Conservation (phyloP, 2,888 invertebrate species). For the Agonopterix arenella region DNA sequence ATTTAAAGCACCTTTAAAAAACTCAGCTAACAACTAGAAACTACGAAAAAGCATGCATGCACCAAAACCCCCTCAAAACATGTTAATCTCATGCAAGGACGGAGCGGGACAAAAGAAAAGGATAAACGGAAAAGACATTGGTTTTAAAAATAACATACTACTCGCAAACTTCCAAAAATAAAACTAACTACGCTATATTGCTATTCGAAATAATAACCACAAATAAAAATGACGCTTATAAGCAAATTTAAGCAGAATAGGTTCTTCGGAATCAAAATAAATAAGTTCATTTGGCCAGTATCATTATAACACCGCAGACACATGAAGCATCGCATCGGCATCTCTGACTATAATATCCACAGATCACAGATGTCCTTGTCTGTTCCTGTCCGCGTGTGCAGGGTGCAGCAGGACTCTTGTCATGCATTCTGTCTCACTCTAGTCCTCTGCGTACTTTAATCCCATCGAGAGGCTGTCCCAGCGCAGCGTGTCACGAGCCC, state of each 20-base stretch:
- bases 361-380: constrained; percentile 2
- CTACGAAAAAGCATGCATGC: constrained; percentile 66
- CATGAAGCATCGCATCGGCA: constrained; percentile 43
- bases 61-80: constrained; percentile 42
- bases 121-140: constrained; percentile 70
- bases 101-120: constrained; percentile 47
- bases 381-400: constrained; percentile 12
- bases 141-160: constrained; percentile 69
- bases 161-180: constrained; percentile 55
- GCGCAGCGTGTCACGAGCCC: constrained; percentile 47
- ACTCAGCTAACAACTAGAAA: constrained; percentile 35
- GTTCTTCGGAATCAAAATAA: constrained; percentile 76
- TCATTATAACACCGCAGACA: constrained; percentile 60
- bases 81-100: constrained; percentile 65
- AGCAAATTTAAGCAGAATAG: constrained; percentile 77
- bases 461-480: constrained; percentile 68
- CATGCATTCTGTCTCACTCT: constrained; percentile 46
- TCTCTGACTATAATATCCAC: constrained; percentile 3
- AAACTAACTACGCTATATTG: constrained; percentile 59
- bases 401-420: constrained; percentile 21
- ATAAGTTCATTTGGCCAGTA: constrained; percentile 75
- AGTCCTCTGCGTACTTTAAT: constrained; percentile 38
- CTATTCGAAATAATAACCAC: constrained; percentile 31
- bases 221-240: constrained; percentile 70
- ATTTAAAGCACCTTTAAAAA: constrained; percentile 59